These are phyloP conservation scores for Apotomis betuletana DNA, from an alignment of 2,888 invertebrate genomes.

Conservation along the genomic window DNA sequence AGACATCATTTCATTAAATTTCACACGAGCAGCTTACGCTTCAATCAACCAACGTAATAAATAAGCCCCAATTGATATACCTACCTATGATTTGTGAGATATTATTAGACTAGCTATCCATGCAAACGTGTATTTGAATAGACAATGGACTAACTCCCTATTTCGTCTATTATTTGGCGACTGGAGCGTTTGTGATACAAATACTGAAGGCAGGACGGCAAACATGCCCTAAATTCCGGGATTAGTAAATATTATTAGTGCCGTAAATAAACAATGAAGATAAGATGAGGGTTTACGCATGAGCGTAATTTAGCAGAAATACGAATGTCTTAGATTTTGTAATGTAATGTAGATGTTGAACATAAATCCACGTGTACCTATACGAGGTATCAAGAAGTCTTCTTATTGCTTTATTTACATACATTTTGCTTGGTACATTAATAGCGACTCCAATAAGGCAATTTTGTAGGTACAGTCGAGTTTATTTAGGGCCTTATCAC, in stretches of 20 bases:
- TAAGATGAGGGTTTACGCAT: constrained; percentile 9
- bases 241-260: constrained; percentile 31
- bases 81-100: background rate
- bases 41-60: background rate
- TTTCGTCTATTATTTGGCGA: constrained; percentile 1
- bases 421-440: no score
- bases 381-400: no score
- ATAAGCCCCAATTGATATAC: background rate
- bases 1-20: no score
- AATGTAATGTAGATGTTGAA: no score
- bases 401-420: no score
- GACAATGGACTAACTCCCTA: constrained; percentile 14
- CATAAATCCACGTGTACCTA: no score
- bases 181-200: constrained; percentile 2
- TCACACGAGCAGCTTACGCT: background rate
- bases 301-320: constrained; percentile 6
- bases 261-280: constrained; percentile 34
- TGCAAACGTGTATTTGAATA: constrained; percentile 1
- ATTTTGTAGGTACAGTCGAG: no score
- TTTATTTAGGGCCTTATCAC: no score
- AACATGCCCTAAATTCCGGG: constrained; percentile 24
- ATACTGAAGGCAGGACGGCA: constrained; percentile 14
- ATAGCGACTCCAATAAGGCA: no score
- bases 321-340: constrained; percentile 4
- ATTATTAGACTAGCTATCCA: background rate